Conservation (phyloP, 2,797 vertebrate genomes). For the Microchirus variegatus region DNA sequence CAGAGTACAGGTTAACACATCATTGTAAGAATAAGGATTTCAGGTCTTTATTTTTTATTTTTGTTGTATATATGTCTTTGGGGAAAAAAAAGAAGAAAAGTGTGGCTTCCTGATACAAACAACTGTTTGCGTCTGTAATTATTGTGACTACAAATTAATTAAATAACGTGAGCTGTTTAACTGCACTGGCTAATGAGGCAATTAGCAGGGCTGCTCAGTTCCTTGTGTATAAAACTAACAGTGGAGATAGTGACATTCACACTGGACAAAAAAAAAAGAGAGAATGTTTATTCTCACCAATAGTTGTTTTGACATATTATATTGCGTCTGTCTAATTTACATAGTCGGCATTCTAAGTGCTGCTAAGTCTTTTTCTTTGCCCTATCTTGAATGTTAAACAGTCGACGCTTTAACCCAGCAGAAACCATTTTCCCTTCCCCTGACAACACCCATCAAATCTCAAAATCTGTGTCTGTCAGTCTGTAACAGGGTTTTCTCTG, state of each 20-base stretch:
- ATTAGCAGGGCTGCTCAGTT: slow-evolving; percentile 14
- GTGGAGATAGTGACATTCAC: slow-evolving; percentile 4
- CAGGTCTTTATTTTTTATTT: not conserved
- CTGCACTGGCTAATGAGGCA: slow-evolving; percentile 2
- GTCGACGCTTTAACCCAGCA: slow-evolving; percentile 55
- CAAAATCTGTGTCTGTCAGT: slow-evolving; percentile 32
- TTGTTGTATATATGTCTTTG: slow-evolving; percentile 1
- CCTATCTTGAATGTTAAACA: slow-evolving; percentile 65
- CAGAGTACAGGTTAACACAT: slow-evolving; percentile 52
- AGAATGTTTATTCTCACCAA: not conserved
- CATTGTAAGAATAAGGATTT: slow-evolving; percentile 11
- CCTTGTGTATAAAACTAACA: slow-evolving; percentile 6
- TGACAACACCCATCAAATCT: slow-evolving; percentile 52
- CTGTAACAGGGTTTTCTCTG: slow-evolving; percentile 33
- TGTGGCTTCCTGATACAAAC: slow-evolving; percentile 1
- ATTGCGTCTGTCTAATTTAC: slow-evolving; percentile 22
- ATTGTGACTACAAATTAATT: slow-evolving; percentile 17
- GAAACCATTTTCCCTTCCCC: slow-evolving; percentile 59
- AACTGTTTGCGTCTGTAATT: slow-evolving; percentile 5
- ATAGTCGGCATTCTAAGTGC: slow-evolving; percentile 40
- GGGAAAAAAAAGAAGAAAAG: slow-evolving; percentile 1
- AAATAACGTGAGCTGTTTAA: slow-evolving; percentile 4
- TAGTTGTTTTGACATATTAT: slow-evolving; percentile 1
- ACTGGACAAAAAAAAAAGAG: not conserved
- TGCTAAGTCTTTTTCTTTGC: slow-evolving; percentile 57